Conservation (phyloP, 2,113 vertebrate species). For the Chauna torquata region DNA sequence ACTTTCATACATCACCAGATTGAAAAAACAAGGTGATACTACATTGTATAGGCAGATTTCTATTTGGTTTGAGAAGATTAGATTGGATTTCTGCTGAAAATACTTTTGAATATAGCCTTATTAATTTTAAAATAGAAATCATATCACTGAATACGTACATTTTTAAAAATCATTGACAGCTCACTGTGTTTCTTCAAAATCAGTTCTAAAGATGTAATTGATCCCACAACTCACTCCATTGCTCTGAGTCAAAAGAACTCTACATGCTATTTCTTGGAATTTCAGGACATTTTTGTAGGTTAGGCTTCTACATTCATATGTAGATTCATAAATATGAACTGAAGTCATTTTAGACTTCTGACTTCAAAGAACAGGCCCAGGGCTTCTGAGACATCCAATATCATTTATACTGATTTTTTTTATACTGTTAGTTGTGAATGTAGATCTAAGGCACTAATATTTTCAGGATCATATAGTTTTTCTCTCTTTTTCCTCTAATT, state of each 20-base stretch:
- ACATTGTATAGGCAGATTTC: neutral
- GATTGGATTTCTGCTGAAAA: neutral
- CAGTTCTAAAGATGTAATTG: neutral
- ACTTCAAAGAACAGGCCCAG: neutral
- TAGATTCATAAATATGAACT: neutral
- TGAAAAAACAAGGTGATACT: neutral
- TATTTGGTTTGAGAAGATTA: neutral
- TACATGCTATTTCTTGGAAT: neutral
- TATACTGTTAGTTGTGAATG: neutral
- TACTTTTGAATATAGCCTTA: neutral
- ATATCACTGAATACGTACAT: neutral
- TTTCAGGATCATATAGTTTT: neutral
- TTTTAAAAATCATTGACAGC: neutral
- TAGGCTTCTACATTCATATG: neutral
- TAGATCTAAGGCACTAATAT: neutral
- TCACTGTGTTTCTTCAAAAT: neutral
- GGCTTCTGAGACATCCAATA: neutral
- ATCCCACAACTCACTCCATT: neutral
- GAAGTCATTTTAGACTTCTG: neutral
- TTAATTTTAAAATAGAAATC: neutral
- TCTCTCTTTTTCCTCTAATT: neutral
- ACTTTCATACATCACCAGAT: neutral
- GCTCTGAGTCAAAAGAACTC: neutral
- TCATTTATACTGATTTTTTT: neutral
- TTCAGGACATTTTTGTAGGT: neutral